Percentiles rank a stretch among this genome's conserved stretches.
phyloP scores from a whole-genome alignment of 2,797 vertebrate genomes.

The Protosalanx chinensis region DNA sequence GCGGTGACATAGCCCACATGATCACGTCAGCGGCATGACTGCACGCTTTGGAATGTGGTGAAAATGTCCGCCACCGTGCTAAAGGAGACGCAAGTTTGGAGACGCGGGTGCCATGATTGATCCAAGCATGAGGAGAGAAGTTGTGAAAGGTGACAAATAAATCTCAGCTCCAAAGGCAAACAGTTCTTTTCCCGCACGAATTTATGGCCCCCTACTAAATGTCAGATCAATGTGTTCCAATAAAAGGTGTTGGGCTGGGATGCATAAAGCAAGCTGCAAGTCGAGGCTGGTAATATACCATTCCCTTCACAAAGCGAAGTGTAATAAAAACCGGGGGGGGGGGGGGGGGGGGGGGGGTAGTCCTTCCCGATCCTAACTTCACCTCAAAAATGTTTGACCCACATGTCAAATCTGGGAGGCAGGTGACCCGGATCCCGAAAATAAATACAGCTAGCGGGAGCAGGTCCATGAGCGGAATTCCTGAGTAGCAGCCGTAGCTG shows the following conservation, averaged over 20 bases:
- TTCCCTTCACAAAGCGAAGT: conserved; percentile 32
- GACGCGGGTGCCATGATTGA: conserved; percentile 52
- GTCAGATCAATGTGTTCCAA: conserved; percentile 54
- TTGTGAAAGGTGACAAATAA: conserved; percentile 63
- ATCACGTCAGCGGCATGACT: conserved; percentile 52
- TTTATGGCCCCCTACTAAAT: conserved; percentile 48
- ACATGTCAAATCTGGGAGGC: conserved; percentile 53
- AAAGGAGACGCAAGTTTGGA: conserved; percentile 54
- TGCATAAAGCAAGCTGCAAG: conserved; percentile 37
- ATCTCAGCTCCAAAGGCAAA: conserved; percentile 46
- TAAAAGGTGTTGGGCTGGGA: conserved; percentile 45
- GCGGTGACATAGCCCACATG: conserved; percentile 54
- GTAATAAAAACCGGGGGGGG: conserved; percentile 12
- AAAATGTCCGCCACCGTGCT: conserved; percentile 50
- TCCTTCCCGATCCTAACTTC: conserved; percentile 30
- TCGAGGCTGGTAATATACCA: conserved; percentile 30
- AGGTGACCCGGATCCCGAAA: conserved; percentile 61
- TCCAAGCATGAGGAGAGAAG: conserved; percentile 52
- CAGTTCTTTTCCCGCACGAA: conserved; percentile 31
- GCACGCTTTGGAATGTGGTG: conserved; percentile 53
- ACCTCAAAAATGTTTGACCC: conserved; percentile 49
- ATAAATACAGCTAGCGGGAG: conserved; percentile 55
- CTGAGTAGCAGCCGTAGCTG: conserved; percentile 43
- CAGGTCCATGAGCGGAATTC: conserved; percentile 56
- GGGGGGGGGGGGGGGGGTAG: background rate